Evolutionary conservation across 2,113 vertebrate genomes (phyloP).

Genomic region (Cathartes aura): DNA sequence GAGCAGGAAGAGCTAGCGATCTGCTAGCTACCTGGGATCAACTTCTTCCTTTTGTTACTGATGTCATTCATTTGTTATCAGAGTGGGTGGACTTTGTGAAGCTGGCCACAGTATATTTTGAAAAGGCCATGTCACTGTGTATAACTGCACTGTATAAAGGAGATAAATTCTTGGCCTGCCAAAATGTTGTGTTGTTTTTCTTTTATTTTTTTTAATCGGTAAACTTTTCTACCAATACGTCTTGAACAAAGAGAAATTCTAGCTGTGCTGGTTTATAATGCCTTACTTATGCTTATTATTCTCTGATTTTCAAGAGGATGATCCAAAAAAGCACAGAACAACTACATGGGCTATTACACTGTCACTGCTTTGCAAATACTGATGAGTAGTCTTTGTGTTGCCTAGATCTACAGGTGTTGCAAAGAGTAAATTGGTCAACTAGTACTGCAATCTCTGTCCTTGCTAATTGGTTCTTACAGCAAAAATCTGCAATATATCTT

Average conservation of each 20-base stretch:
- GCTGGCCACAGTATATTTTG: not conserved
- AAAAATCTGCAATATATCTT: not conserved
- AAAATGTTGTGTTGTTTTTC: not conserved
- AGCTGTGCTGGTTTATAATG: not conserved
- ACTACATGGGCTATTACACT: not conserved
- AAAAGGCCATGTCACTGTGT: not conserved
- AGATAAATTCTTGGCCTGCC: not conserved
- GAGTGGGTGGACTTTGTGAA: conserved; percentile 5
- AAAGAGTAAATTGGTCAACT: not conserved
- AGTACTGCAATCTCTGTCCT: not conserved
- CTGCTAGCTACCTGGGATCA: not conserved
- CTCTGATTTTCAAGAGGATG: not conserved
- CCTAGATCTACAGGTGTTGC: not conserved
- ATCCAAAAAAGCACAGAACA: not conserved
- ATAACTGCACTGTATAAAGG: not conserved
- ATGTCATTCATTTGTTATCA: not conserved
- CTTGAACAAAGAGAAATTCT: not conserved
- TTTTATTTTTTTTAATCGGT: not conserved
- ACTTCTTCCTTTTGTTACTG: not conserved
- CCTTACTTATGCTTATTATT: not conserved
- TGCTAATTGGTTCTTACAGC: not conserved
- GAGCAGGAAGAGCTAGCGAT: not conserved
- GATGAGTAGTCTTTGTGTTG: not conserved
- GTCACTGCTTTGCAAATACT: not conserved
- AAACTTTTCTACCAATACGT: not conserved